phyloP scores from a whole-genome alignment of 2,113 vertebrate species.

The Peromyscus californicus region DNA sequence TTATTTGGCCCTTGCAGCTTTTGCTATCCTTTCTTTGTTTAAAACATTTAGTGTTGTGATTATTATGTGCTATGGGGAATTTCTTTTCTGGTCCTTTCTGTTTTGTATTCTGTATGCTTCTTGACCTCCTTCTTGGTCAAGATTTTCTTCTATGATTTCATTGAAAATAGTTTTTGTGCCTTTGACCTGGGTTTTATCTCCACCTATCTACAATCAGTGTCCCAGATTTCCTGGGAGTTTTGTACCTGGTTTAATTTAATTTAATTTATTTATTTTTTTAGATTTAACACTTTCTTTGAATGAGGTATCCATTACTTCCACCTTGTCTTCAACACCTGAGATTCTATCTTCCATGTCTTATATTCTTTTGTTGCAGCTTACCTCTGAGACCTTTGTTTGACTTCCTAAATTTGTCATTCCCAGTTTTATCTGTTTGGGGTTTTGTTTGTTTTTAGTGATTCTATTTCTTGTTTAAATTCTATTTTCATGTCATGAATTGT shows the following conservation, averaged over 20 bases:
- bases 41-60: background rate
- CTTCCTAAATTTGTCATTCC: background rate
- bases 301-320: background rate
- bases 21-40: background rate
- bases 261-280: background rate
- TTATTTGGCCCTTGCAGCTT: background rate
- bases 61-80: background rate
- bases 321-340: background rate
- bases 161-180: background rate
- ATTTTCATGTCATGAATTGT: background rate
- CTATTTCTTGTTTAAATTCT: background rate
- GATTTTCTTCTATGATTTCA: background rate
- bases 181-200: background rate
- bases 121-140: background rate
- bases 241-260: background rate
- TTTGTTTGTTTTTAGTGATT: background rate
- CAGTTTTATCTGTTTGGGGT: background rate
- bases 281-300: background rate
- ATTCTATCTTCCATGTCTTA: background rate
- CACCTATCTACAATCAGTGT: background rate
- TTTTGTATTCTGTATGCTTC: background rate
- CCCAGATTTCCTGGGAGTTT: background rate
- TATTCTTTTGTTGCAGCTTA: background rate
- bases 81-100: background rate
- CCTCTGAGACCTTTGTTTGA: background rate